These are phyloP conservation scores for Drymodes brunneopygia DNA, from an alignment of 2,113 vertebrate genomes.

Conservation along the genomic window DNA sequence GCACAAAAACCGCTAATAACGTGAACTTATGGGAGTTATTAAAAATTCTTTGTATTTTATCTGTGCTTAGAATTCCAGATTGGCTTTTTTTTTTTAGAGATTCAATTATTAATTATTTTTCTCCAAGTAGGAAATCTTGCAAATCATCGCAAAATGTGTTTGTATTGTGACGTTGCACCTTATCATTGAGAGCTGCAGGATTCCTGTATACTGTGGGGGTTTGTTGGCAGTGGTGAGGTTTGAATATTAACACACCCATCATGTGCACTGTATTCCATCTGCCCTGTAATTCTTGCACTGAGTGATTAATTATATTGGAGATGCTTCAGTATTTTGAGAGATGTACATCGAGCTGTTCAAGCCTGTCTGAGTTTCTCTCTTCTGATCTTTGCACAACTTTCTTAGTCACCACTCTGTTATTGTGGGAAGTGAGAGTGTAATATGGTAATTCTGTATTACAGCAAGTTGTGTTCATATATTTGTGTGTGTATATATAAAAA, in stretches of 20 bases:
- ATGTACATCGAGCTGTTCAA: not conserved
- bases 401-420: not conserved
- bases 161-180: rapidly evolving
- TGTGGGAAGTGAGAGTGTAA: not conserved
- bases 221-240: not conserved
- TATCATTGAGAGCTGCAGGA: not conserved
- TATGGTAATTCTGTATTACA: not conserved
- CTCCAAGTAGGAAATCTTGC: not conserved
- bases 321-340: not conserved
- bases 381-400: not conserved
- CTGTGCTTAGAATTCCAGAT: not conserved
- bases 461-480: not conserved
- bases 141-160: not conserved
- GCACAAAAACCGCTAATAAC: not conserved
- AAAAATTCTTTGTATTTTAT: not conserved
- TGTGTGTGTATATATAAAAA: not conserved
- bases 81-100: not conserved
- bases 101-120: not conserved
- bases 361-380: not conserved
- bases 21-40: not conserved
- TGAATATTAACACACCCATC: not conserved
- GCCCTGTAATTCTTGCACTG: not conserved
- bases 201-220: not conserved
- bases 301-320: not conserved
- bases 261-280: not conserved